Conservation (phyloP, 2,113 vertebrate genomes). For the Otus sunia region DNA sequence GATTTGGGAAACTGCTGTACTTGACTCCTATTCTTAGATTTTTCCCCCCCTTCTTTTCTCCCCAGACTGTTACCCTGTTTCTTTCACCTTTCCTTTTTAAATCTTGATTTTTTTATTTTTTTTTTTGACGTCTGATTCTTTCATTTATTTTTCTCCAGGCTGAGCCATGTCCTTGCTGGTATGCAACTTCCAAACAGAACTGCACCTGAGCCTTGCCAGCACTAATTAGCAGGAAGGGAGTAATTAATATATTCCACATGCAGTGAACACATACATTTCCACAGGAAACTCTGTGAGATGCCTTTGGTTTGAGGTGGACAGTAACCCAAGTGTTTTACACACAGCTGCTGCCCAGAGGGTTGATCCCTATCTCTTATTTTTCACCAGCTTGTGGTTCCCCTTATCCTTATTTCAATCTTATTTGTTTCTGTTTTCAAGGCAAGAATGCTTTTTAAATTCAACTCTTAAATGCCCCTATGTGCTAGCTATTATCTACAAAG, state of each 20-base stretch:
- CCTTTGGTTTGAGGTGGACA: background rate
- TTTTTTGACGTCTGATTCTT: too few species aligned
- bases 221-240: background rate
- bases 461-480: too few species aligned
- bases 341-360: background rate
- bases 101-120: background rate
- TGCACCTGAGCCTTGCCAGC: background rate
- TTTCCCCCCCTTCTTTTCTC: background rate
- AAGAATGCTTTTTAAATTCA: background rate
- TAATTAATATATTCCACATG: fast-evolving
- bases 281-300: too few species aligned
- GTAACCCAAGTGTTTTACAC: background rate
- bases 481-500: background rate
- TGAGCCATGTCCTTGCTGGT: background rate
- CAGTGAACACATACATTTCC: background rate
- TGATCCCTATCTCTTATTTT: background rate
- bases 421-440: background rate
- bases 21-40: too few species aligned
- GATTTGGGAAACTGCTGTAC: background rate
- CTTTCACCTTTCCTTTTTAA: background rate
- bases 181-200: background rate
- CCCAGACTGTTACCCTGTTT: too few species aligned
- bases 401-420: background rate
- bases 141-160: background rate
- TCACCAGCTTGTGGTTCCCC: background rate